A percentile compares a stretch with the other conserved stretches of the same genome.
Conservation (phyloP, 37 sponge, comb jelly and placozoan species). For the Theonella swinhoei region DNA sequence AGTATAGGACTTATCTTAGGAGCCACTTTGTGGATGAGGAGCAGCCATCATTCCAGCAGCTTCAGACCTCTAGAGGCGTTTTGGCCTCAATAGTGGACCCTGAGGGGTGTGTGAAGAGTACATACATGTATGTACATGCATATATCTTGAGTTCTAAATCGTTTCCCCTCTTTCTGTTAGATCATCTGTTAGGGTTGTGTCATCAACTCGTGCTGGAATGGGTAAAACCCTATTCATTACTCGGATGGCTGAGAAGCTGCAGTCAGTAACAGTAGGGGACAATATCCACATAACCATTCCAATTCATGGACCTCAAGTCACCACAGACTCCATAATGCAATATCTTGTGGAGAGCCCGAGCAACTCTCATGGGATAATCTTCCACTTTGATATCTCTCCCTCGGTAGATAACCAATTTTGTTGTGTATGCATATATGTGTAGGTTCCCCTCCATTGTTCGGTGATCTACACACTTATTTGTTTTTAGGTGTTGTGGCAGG, state of each 20-base stretch:
- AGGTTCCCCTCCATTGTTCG: background rate
- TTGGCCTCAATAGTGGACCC: slow-evolving; percentile 35
- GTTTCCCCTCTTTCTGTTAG: slow-evolving; percentile 36
- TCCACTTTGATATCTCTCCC: slow-evolving; percentile 72
- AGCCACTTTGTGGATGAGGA: background rate
- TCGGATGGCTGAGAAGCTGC: slow-evolving; percentile 37
- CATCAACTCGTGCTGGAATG: slow-evolving; percentile 69
- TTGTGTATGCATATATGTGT: background rate
- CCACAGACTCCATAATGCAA: slow-evolving; percentile 51
- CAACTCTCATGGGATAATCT: slow-evolving; percentile 11
- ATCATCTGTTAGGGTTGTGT: slow-evolving; percentile 62
- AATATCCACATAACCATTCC: slow-evolving; percentile 34
- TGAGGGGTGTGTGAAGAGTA: slow-evolving; percentile 20
- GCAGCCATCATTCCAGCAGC: background rate
- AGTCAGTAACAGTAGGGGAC: background rate
- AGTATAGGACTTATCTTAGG: background rate
- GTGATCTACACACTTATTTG: too few species aligned
- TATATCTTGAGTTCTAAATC: too few species aligned
- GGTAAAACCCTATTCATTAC: slow-evolving; percentile 72
- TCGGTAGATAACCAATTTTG: slow-evolving; percentile 18
- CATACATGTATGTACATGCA: background rate
- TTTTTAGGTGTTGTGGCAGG: slow-evolving; percentile 53
- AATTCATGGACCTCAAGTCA: slow-evolving; percentile 68
- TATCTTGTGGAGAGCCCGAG: slow-evolving; percentile 5
- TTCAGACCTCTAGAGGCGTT: background rate